Evolutionary conservation across 30 jellyfish, hydroid and myxozoan genomes (phyloP).

Genomic region (Phacellophora camtschatica): DNA sequence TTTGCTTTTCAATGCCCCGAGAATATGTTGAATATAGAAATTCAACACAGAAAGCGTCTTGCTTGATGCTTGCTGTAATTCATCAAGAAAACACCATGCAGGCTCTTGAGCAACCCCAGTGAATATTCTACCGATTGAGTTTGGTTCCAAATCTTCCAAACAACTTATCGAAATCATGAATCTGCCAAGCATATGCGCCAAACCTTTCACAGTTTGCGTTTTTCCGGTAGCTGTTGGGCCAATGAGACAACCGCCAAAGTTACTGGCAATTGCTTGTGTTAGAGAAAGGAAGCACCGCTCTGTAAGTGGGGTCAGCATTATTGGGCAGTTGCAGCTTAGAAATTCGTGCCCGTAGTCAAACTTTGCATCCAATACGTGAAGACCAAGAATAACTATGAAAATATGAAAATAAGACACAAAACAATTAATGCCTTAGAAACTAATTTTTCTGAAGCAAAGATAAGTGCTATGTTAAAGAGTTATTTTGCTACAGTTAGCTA

Average conservation of each 20-base stretch:
- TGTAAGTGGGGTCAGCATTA: conserved; percentile 68
- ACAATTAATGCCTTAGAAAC: too few species aligned
- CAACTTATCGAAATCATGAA: conserved; percentile 56
- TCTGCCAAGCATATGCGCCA: conserved; percentile 57
- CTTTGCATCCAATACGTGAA: conserved; percentile 63
- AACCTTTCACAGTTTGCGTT: conserved; percentile 68
- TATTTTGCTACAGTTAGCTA: too few species aligned
- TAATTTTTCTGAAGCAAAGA: too few species aligned
- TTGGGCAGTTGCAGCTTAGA: conserved; percentile 64
- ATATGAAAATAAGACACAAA: too few species aligned
- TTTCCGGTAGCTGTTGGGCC: conserved; percentile 74
- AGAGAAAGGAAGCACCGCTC: conserved; percentile 73
- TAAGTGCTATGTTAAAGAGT: too few species aligned
- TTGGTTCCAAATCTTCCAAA: conserved; percentile 34
- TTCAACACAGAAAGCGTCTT: conserved; percentile 31
- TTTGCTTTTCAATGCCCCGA: conserved; percentile 52
- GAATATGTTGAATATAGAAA: conserved; percentile 48
- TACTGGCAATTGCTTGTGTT: conserved; percentile 48
- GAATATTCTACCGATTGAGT: conserved; percentile 46
- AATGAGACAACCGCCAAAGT: conserved; percentile 63
- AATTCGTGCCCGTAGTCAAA: conserved; percentile 72
- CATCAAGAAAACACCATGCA: conserved; percentile 71
- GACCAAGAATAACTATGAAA: conserved; percentile 25
- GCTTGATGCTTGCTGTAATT: conserved; percentile 60
- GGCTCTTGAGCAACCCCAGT: conserved; percentile 82